Evolutionary conservation across 2,113 vertebrate species (phyloP), one percentile per base, ranked within the genome.

Genomic region (Lepisosteus oculatus): DNA sequence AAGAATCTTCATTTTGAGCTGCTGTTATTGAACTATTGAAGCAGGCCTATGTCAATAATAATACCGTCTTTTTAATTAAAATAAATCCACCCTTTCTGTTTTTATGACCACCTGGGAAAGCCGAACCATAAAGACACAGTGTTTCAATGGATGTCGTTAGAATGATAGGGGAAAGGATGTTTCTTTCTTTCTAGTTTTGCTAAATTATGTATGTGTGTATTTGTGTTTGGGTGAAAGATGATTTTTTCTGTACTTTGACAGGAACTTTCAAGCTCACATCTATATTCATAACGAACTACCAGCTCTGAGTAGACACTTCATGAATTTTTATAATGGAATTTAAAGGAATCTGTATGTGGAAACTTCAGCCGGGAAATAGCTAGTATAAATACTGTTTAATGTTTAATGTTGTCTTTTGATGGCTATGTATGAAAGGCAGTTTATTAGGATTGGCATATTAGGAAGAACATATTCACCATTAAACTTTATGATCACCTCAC

Each of bases 41-140:
- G 73, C 74, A 70, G 76, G 77, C 79, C 80, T 83, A 80, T 81
- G 83, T 84, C 84, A 90, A 90, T 85, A 85, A 76, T 68, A 64
- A 64, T 64, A 64, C 69, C 75, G 55, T 67, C 71, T 69, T 83
- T 89, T 90, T 89, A 92, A 91, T 92, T 89, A 89, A 87, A 86
- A 83, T 84, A 84, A 83, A 86, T 86, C 84, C 77, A 76, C 79
- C 81, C 80, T 72, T 76, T 80, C 81, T 86, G 78, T 87, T 71
- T 77, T 79, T 74, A 65, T 74, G 65, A 77, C 67, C 74, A 67
- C 69, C 11, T 55, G 76, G 64, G 71, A 80, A 74, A 68, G 9
- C 69, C 69, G 69, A 76, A 76, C 72, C 45, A 62, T 70, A 43
- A 69, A 80, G 76, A 81, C 69, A 70, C 72, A 73, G 76, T 81